phyloP scores from a whole-genome alignment of 2,797 vertebrate genomes.

The Coregonus sp. region DNA sequence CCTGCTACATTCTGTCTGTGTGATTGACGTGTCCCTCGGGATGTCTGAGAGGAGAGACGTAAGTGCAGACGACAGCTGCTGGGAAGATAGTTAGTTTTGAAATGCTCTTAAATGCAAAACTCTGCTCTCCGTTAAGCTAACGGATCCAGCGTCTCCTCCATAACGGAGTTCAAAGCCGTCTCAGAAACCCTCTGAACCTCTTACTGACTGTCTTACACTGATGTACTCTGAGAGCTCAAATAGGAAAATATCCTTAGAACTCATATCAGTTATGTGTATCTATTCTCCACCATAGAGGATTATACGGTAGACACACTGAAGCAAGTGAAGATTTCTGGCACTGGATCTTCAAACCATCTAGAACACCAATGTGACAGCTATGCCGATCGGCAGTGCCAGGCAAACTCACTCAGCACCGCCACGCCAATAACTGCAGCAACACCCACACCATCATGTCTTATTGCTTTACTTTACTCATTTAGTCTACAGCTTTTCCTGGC shows the following conservation, averaged over 20 bases:
- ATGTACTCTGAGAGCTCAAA: neutral
- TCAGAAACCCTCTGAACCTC: neutral
- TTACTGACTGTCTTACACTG: neutral
- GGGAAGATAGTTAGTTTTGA: neutral
- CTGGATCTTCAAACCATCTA: neutral
- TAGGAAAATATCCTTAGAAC: neutral
- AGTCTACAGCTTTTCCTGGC: neutral
- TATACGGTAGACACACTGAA: neutral
- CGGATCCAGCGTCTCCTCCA: constrained; percentile 13
- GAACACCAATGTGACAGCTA: neutral
- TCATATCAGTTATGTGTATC: neutral
- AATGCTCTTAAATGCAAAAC: constrained; percentile 20
- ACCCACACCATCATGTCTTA: neutral
- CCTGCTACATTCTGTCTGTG: neutral
- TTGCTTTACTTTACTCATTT: neutral
- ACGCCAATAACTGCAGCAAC: neutral
- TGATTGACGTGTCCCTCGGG: constrained; percentile 29
- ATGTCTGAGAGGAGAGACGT: constrained; percentile 2
- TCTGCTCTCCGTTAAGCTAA: constrained; percentile 15
- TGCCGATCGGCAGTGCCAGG: neutral
- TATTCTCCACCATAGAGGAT: neutral
- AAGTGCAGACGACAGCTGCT: constrained; percentile 18
- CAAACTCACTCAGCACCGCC: neutral
- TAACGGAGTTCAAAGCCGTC: constrained; percentile 10
- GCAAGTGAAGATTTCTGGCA: neutral